These are phyloP conservation scores for Hirtodrosophila alboralis DNA, from an alignment of 2,888 invertebrate genomes.

Conservation along the genomic window DNA sequence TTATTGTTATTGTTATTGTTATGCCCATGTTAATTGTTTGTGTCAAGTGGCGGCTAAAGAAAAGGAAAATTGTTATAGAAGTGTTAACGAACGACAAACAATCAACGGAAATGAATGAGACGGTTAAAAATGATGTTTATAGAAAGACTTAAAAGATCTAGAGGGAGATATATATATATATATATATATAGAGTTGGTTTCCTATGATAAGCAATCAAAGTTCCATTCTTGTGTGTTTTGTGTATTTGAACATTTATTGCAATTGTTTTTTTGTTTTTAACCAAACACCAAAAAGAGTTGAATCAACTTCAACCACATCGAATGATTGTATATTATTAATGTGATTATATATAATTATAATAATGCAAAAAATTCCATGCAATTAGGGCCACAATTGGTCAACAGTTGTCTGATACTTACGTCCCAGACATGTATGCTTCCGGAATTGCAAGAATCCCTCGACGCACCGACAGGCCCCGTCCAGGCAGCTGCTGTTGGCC, in stretches of 20 bases:
- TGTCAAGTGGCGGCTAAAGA: conserved; percentile 62
- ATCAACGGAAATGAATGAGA: conserved; percentile 54
- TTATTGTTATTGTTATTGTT: conserved; percentile 45
- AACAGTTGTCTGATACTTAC: conserved; percentile 87
- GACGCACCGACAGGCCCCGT: conserved; percentile 92
- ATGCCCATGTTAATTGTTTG: conserved; percentile 70
- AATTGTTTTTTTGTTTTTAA: conserved; percentile 64
- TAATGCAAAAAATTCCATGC: conserved; percentile 57
- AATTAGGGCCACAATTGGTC: conserved; percentile 73
- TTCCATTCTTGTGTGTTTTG: conserved; percentile 46
- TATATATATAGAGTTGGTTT: too few relatives aligned
- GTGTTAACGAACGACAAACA: conserved; percentile 67
- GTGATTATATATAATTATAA: conserved; percentile 32
- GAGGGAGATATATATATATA: too few relatives aligned
- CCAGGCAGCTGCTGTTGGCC: conserved; percentile 93
- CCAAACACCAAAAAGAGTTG: conserved; percentile 57
- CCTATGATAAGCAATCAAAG: conserved; percentile 71
- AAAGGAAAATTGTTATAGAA: conserved; percentile 54
- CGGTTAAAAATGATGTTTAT: conserved; percentile 36
- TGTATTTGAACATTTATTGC: conserved; percentile 58
- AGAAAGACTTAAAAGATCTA: too few relatives aligned
- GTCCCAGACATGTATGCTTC: conserved; percentile 94
- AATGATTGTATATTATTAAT: conserved; percentile 24
- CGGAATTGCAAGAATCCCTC: conserved; percentile 94
- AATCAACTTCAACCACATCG: conserved; percentile 14